Percentiles rank a stretch among this genome's conserved stretches.
phyloP scores from a whole-genome alignment of 2,888 invertebrate genomes.

The Caenorhabditis sulstoni region DNA sequence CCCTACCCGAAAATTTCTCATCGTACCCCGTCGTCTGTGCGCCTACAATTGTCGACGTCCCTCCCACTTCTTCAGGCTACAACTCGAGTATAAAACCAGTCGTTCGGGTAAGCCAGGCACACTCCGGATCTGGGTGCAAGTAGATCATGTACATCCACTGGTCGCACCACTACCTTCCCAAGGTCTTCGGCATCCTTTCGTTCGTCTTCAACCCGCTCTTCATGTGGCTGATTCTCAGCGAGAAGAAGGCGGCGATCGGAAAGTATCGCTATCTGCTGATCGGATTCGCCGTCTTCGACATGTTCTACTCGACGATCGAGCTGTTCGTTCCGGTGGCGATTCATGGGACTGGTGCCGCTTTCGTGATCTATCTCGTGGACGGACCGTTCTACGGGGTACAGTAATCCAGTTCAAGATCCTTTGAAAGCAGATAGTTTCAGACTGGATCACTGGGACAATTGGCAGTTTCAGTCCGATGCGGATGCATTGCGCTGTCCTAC shows the following conservation, averaged over 20 bases:
- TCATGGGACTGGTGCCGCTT: conserved; percentile 46
- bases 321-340: conserved; percentile 47
- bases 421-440: not conserved
- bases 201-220: conserved; percentile 39
- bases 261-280: conserved; percentile 41
- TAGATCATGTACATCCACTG: conserved; percentile 47
- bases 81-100: not conserved
- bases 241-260: conserved; percentile 33
- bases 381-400: conserved; percentile 45
- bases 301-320: conserved; percentile 48
- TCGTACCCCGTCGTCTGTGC: too few species aligned
- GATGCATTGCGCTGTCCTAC: conserved; percentile 31
- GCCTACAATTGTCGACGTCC: not conserved
- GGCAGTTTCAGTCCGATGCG: conserved; percentile 39
- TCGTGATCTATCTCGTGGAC: conserved; percentile 47
- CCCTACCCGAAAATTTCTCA: not conserved
- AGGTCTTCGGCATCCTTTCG: conserved; percentile 34
- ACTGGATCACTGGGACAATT: conserved; percentile 22
- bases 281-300: conserved; percentile 50
- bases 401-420: too few species aligned
- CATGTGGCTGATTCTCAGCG: conserved; percentile 28
- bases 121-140: not conserved
- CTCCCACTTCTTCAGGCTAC: not conserved
- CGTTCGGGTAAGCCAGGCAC: not conserved
- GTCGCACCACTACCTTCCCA: conserved; percentile 51